A percentile compares a stretch with the other conserved stretches of the same genome.
phyloP scores from a whole-genome alignment of 2,113 vertebrate species.

The Paratilapia polleni region DNA sequence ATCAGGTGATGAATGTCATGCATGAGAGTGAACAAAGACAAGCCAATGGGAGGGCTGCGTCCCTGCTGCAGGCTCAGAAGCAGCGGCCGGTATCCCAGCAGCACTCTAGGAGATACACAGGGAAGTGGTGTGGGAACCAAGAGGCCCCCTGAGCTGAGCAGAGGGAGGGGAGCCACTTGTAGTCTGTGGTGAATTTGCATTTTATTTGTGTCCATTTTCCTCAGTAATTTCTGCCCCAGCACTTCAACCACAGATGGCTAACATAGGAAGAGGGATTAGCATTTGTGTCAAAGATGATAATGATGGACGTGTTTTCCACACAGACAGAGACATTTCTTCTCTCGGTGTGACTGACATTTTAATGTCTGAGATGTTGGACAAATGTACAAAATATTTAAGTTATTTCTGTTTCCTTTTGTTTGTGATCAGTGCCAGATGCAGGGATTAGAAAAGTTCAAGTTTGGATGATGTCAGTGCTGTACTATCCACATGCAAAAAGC shows the following conservation, averaged over 20 bases:
- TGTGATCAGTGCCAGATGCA: background rate
- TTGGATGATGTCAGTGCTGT: background rate
- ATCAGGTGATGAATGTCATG: conserved; percentile 72
- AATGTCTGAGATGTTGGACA: background rate
- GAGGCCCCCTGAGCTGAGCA: conserved; percentile 70
- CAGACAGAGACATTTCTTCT: conserved; percentile 54
- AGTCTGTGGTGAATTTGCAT: conserved; percentile 71
- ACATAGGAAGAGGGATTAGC: conserved; percentile 71
- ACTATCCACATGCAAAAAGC: background rate
- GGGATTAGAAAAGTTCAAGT: background rate
- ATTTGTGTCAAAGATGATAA: conserved; percentile 71
- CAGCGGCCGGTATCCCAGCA: conserved; percentile 65
- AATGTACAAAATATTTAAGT: background rate
- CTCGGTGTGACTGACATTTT: conserved; percentile 22
- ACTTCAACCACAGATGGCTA: conserved; percentile 77
- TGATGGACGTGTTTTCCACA: conserved; percentile 62
- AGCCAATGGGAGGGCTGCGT: conserved; percentile 67
- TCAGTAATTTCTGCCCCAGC: conserved; percentile 71
- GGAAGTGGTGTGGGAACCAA: conserved; percentile 79
- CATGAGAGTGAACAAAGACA: conserved; percentile 72
- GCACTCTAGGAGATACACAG: conserved; percentile 66
- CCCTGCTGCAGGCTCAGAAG: conserved; percentile 53
- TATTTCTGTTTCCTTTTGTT: background rate
- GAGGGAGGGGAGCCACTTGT: conserved; percentile 72
- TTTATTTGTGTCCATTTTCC: conserved; percentile 79